phyloP scores from a whole-genome alignment of 2,888 invertebrate genomes.

The Leucophora obtusa region DNA sequence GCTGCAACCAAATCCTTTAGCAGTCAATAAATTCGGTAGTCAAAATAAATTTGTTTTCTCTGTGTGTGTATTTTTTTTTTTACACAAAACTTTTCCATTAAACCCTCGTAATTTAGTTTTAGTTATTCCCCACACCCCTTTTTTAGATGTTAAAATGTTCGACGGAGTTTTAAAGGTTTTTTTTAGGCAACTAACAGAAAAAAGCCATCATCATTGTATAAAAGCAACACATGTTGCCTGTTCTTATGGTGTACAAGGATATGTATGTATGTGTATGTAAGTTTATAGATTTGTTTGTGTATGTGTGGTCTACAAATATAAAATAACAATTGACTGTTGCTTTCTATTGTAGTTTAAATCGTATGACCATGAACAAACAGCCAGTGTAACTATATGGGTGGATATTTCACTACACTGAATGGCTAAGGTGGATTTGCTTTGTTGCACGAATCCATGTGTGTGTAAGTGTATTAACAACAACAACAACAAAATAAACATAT shows the following conservation, averaged over 20 bases:
- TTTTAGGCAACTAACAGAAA: neutral
- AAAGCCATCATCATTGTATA: conserved; percentile 19
- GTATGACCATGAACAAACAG: conserved; percentile 53
- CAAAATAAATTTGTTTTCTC: no score
- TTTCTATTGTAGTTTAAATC: conserved; percentile 53
- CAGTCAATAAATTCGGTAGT: no score
- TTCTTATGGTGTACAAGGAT: conserved; percentile 17
- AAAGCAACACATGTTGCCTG: conserved; percentile 60
- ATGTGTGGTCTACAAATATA: conserved; percentile 39
- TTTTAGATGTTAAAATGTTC: neutral
- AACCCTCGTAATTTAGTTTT: neutral
- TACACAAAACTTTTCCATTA: neutral
- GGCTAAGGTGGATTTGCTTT: conserved; percentile 44
- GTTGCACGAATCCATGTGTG: conserved; percentile 15
- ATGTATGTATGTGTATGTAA: neutral
- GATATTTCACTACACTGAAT: conserved; percentile 3
- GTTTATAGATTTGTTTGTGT: conserved; percentile 5
- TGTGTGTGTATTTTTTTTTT: no score
- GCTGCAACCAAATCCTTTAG: no score
- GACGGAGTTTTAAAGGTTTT: neutral
- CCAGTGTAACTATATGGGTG: conserved; percentile 5
- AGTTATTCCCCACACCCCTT: neutral
- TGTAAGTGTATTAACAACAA: conserved; percentile 43
- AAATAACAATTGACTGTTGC: conserved; percentile 61
- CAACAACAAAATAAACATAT: conserved; percentile 36